Percentiles rank a stretch among this genome's conserved stretches.
phyloP scores from a whole-genome alignment of 2,888 invertebrate genomes.

The Coleophora flavipennella region DNA sequence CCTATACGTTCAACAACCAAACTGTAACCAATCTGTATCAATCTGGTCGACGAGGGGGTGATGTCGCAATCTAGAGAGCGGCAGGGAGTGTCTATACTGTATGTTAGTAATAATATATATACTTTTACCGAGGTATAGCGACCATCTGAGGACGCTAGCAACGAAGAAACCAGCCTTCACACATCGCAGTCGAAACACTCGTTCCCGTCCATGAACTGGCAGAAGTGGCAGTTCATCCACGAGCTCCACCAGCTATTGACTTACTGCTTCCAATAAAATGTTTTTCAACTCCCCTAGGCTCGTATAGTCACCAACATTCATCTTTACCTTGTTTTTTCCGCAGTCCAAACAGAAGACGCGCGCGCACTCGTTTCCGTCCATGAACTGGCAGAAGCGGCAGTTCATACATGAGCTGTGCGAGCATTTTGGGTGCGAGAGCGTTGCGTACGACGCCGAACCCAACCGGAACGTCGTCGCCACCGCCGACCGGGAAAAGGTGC shows the following conservation, averaged over 20 bases:
- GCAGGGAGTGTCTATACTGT: too few relatives aligned
- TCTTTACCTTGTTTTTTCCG: too few relatives aligned
- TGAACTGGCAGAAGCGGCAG: conserved; percentile 94
- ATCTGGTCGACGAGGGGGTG: too few relatives aligned
- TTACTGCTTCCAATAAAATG: too few relatives aligned
- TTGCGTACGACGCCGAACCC: conserved; percentile 95
- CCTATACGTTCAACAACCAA: too few relatives aligned
- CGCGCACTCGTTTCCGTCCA: conserved; percentile 91
- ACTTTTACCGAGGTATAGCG: conserved; percentile 88
- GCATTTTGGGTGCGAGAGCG: conserved; percentile 94
- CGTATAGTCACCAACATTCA: too few relatives aligned
- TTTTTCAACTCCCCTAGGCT: too few relatives aligned
- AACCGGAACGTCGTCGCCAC: conserved; percentile 96
- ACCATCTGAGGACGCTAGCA: conserved; percentile 86
- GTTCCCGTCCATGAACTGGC: conserved; percentile 94
- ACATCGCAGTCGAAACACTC: conserved; percentile 85
- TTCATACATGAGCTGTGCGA: conserved; percentile 96
- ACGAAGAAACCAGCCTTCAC: conserved; percentile 87
- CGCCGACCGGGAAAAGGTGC: conserved; percentile 85
- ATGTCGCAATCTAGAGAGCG: too few relatives aligned
- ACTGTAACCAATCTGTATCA: too few relatives aligned
- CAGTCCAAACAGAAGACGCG: conserved; percentile 85
- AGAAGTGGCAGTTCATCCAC: conserved; percentile 93
- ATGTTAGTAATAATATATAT: too few relatives aligned
- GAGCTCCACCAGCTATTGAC: conserved; percentile 82